Evolutionary conservation across 1,140 invertebrate genomes (phyloP).

Genomic region (Psilanteris sp.): DNA sequence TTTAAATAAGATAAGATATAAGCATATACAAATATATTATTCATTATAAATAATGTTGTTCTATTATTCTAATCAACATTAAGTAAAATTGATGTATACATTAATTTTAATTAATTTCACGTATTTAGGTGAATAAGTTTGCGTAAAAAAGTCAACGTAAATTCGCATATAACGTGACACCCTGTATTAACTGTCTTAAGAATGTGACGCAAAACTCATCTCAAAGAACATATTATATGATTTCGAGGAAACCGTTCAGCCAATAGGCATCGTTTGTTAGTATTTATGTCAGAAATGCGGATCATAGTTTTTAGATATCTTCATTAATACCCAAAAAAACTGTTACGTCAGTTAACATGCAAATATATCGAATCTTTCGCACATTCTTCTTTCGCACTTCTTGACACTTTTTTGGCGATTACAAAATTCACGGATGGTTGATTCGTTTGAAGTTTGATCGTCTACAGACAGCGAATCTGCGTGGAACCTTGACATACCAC

Average conservation of each 20-base stretch:
- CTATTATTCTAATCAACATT: too few relatives aligned
- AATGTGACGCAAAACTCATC: constrained; percentile 42
- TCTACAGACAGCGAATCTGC: constrained; percentile 9
- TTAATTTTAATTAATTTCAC: too few relatives aligned
- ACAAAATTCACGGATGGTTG: constrained; percentile 51
- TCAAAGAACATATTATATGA: constrained; percentile 48
- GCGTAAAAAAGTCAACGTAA: too few relatives aligned
- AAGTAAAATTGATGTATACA: too few relatives aligned
- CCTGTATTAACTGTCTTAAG: constrained; percentile 12
- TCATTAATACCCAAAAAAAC: constrained; percentile 50
- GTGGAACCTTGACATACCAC: constrained; percentile 54
- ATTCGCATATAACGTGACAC: constrained; percentile 18
- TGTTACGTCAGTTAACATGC: constrained; percentile 47
- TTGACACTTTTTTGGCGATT: constrained; percentile 45
- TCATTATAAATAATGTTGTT: too few relatives aligned
- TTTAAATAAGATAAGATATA: too few relatives aligned
- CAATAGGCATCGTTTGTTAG: constrained; percentile 36
- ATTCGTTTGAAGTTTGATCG: constrained; percentile 59
- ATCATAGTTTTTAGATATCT: constrained; percentile 54
- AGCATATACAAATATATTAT: too few relatives aligned
- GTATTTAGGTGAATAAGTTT: too few relatives aligned
- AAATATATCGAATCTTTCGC: constrained; percentile 57
- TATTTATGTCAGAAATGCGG: constrained; percentile 50
- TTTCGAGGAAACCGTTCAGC: constrained; percentile 51
- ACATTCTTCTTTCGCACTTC: constrained; percentile 32